A percentile compares a stretch with the other conserved stretches of the same genome.
Evolutionary conservation across 2,797 vertebrate species (phyloP).

Genomic region (Smutsia gigantea): DNA sequence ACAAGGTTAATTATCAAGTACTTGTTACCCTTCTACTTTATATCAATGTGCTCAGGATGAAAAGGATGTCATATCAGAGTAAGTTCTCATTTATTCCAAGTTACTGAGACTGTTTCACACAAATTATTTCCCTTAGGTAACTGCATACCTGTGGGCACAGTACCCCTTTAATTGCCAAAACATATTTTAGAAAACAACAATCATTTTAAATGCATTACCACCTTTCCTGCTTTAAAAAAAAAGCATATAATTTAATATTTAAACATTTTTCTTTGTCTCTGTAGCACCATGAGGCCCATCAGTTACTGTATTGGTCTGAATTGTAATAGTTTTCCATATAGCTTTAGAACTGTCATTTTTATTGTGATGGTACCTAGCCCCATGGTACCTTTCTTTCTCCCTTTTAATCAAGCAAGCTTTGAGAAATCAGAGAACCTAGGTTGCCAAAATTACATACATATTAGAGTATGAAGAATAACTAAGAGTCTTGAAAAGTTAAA

Average conservation of each 20-base stretch:
- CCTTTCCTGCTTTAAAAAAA: neutral
- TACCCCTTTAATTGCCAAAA: neutral
- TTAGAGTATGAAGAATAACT: neutral
- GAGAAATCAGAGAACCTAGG: neutral
- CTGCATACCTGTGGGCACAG: neutral
- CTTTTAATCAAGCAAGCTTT: neutral
- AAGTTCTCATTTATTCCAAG: neutral
- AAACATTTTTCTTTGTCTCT: neutral
- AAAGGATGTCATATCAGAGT: neutral
- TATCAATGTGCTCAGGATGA: neutral
- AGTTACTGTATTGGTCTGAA: neutral
- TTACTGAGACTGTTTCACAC: neutral
- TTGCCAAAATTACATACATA: constrained; percentile 8
- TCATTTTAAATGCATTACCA: neutral
- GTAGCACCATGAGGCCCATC: neutral
- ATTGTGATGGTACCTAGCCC: neutral
- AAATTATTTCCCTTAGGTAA: neutral
- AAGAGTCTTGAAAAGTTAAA: neutral
- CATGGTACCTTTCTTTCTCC: neutral
- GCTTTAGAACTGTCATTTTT: neutral
- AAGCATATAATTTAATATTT: neutral
- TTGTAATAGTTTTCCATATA: neutral
- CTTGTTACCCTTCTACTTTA: neutral
- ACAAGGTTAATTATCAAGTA: neutral
- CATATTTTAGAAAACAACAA: constrained; percentile 22